Evolutionary conservation across 2,113 vertebrate species (phyloP).

Genomic region (Rattus norvegicus): GRCr8 NC_086021.1:38700001-38700500

Average conservation of each 20-base stretch:
- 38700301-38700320: not conserved
- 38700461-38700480: not conserved
- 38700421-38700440: not conserved
- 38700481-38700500: not conserved
- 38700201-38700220: not conserved
- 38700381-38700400: not conserved
- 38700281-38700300: not conserved
- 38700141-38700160: not conserved
- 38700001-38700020: not conserved
- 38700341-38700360: too few relatives aligned
- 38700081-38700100: not conserved
- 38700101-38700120: not conserved
- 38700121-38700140: not conserved
- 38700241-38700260: not conserved
- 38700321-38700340: not conserved
- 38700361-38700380: not conserved
- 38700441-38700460: not conserved
- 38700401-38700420: not conserved
- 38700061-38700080: not conserved
- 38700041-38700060: not conserved
- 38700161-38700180: not conserved
- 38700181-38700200: not conserved
- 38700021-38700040: not conserved
- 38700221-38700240: not conserved
- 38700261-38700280: conserved; percentile 6